These are phyloP conservation scores for Merodon equestris DNA, from an alignment of 2,888 invertebrate genomes.

Conservation along the genomic window DNA sequence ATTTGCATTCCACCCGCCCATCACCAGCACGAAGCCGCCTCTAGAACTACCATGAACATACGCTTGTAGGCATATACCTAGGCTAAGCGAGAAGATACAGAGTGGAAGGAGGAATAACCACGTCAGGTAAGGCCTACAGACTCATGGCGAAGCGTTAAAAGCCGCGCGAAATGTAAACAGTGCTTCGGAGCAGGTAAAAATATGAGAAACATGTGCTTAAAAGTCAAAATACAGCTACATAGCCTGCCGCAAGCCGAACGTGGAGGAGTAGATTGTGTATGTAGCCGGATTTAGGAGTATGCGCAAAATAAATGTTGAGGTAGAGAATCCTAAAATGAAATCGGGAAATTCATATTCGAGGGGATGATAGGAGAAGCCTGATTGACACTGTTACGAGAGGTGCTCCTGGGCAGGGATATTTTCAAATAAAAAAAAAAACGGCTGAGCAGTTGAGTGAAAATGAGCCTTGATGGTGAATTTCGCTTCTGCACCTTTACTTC, in stretches of 20 bases:
- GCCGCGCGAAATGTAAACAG: conserved; percentile 50
- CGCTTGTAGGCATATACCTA: too few relatives aligned
- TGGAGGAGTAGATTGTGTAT: too few relatives aligned
- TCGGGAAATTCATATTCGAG: conserved; percentile 13
- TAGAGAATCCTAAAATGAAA: conserved; percentile 6
- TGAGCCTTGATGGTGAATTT: not conserved
- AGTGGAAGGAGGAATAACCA: conserved; percentile 29
- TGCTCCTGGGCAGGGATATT: too few relatives aligned
- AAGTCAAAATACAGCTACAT: conserved; percentile 34
- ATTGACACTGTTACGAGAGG: too few relatives aligned
- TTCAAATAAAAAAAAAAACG: too few relatives aligned
- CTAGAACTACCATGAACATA: too few relatives aligned
- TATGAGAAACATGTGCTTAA: conserved; percentile 58
- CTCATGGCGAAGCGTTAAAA: conserved; percentile 30
- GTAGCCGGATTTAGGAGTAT: not conserved
- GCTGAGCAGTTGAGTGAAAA: not conserved
- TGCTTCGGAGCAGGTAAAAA: conserved; percentile 13
- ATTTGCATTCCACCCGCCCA: too few relatives aligned
- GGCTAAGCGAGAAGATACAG: too few relatives aligned
- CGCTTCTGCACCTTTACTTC: too few relatives aligned
- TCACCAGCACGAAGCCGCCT: too few relatives aligned
- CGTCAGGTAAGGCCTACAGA: conserved; percentile 27
- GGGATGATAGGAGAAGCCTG: too few relatives aligned
- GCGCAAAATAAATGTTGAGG: conserved; percentile 29
- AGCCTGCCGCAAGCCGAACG: conserved; percentile 6